A percentile compares a stretch with the other conserved stretches of the same genome.
These are phyloP conservation scores for Puntigrus tetrazona DNA, from an alignment of 2,113 vertebrate genomes.

Conservation along the genomic window DNA sequence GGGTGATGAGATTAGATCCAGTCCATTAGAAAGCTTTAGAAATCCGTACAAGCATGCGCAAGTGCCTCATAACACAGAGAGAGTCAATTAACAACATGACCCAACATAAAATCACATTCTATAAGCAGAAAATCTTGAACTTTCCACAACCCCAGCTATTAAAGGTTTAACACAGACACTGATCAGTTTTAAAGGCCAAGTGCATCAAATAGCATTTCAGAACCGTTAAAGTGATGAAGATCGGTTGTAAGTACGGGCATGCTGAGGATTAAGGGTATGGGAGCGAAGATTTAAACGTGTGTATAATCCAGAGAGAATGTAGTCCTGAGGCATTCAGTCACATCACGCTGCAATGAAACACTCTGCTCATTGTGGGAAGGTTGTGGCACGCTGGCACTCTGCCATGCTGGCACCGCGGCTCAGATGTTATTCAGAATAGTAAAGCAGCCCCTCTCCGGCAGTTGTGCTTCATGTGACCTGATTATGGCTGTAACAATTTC, in stretches of 20 bases:
- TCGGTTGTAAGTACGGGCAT: neutral
- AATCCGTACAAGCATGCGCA: neutral
- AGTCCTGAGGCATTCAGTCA: neutral
- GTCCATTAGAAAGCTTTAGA: neutral
- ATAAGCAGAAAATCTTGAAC: constrained; percentile 13
- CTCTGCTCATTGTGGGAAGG: neutral
- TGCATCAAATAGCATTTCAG: neutral
- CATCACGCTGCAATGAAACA: neutral
- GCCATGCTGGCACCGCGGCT: neutral
- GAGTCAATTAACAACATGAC: neutral
- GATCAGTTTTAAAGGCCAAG: constrained; percentile 28
- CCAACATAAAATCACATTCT: constrained; percentile 10
- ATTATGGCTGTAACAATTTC: constrained; percentile 27
- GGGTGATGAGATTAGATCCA: neutral
- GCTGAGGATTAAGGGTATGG: neutral
- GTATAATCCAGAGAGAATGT: constrained; percentile 4
- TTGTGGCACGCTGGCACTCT: neutral
- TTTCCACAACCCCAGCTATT: constrained; percentile 7
- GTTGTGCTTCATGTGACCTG: constrained; percentile 7
- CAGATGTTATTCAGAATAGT: neutral
- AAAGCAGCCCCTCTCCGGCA: neutral
- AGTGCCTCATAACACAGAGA: neutral
- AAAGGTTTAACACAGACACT: constrained; percentile 7
- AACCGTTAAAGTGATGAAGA: constrained; percentile 3
- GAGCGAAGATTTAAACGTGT: neutral